Evolutionary conservation across 2,113 vertebrate genomes (phyloP).

Genomic region (Ptychochromis oligacanthus): DNA sequence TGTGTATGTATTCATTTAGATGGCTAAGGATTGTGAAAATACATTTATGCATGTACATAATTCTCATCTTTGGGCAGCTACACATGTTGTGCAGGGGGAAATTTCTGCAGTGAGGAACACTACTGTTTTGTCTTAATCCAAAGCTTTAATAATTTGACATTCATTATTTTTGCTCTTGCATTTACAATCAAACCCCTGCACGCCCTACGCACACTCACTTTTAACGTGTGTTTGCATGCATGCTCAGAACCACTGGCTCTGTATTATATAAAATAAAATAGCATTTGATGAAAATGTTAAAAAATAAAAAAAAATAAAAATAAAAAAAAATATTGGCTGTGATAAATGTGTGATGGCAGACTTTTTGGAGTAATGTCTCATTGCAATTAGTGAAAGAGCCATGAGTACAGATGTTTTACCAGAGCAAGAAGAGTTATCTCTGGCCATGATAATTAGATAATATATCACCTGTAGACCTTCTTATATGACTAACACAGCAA

Average conservation of each 20-base stretch:
- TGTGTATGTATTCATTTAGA: constrained; percentile 29
- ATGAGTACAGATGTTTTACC: too few relatives aligned
- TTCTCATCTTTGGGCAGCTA: constrained; percentile 6
- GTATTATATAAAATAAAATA: too few relatives aligned
- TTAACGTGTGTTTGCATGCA: not conserved
- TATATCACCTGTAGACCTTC: not conserved
- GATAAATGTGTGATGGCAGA: too few relatives aligned
- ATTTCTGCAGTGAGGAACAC: not conserved
- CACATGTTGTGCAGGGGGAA: too few relatives aligned
- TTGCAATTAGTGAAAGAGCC: too few relatives aligned
- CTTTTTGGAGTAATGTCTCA: too few relatives aligned
- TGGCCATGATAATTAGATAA: not conserved
- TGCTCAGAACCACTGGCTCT: too few relatives aligned
- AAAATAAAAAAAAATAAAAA: too few relatives aligned
- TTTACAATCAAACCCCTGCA: not conserved
- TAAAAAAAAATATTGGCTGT: too few relatives aligned
- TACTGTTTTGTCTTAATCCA: not conserved
- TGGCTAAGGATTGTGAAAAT: not conserved
- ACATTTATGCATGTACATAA: constrained; percentile 43
- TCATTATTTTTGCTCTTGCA: constrained; percentile 2
- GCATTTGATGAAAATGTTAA: too few relatives aligned
- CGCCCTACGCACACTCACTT: not conserved
- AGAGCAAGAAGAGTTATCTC: not conserved
- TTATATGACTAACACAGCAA: not conserved
- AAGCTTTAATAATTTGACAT: constrained; percentile 2